These are phyloP conservation scores for Percopsis transmontana DNA, from an alignment of 2,113 vertebrate genomes.

Conservation along the genomic window DNA sequence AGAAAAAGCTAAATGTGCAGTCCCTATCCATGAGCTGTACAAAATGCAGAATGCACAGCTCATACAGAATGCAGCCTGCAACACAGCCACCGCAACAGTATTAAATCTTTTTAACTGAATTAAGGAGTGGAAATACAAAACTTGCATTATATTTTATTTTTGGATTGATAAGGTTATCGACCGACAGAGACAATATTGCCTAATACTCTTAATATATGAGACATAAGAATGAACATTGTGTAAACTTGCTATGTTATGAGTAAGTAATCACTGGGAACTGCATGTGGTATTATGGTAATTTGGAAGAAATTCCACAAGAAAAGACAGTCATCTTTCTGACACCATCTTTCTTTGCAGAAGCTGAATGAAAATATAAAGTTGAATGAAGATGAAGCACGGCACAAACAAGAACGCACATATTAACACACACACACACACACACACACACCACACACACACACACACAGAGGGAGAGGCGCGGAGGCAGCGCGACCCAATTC, in stretches of 20 bases:
- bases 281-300: slow-evolving; percentile 10
- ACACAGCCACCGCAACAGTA: too few species aligned
- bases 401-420: slow-evolving; percentile 42
- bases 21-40: too few species aligned
- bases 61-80: too few species aligned
- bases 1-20: too few species aligned
- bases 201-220: background rate
- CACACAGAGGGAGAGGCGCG: slow-evolving; percentile 19
- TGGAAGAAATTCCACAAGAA: slow-evolving; percentile 31
- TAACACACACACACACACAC: slow-evolving; percentile 61
- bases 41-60: too few species aligned
- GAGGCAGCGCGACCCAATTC: slow-evolving; percentile 63
- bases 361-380: slow-evolving; percentile 64
- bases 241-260: background rate
- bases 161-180: too few species aligned
- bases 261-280: slow-evolving; percentile 11
- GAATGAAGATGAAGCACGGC: slow-evolving; percentile 49
- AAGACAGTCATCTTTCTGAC: slow-evolving; percentile 11
- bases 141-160: too few species aligned
- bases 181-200: too few species aligned
- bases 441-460: slow-evolving; percentile 62
- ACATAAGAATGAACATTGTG: slow-evolving; percentile 2
- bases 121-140: too few species aligned
- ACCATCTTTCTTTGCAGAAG: slow-evolving; percentile 38
- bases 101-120: too few species aligned